Conservation (phyloP, 1,140 invertebrate genomes). For the Leptopilina boulardi region DNA sequence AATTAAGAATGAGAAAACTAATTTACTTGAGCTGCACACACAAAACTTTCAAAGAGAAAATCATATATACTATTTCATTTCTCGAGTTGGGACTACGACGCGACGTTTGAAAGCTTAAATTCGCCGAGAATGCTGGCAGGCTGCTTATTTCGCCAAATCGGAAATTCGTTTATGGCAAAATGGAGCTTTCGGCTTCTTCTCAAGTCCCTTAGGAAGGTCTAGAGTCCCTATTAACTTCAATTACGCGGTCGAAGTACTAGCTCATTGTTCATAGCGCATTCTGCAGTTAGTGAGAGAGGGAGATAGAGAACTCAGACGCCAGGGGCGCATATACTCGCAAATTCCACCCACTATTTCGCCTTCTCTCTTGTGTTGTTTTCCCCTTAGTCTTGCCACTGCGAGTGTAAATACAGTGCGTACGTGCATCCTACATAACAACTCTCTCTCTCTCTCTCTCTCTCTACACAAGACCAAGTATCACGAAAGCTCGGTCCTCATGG, state of each 20-base stretch:
- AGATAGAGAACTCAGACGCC: slow-evolving; percentile 43
- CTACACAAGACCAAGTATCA: slow-evolving; percentile 27
- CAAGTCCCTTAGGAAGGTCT: slow-evolving; percentile 50
- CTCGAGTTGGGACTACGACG: no score
- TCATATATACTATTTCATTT: slow-evolving; percentile 29
- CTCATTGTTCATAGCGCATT: slow-evolving; percentile 55
- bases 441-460: no score
- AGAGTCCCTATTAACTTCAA: slow-evolving; percentile 57
- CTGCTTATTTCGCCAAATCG: slow-evolving; percentile 3
- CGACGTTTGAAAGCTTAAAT: neutral
- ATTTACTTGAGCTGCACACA: slow-evolving; percentile 11
- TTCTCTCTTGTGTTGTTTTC: neutral
- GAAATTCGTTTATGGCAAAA: slow-evolving; percentile 26
- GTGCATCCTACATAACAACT: slow-evolving; percentile 39
- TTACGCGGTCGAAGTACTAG: slow-evolving; percentile 55
- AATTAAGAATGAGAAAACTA: neutral
- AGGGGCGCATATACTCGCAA: slow-evolving; percentile 40
- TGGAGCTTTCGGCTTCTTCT: slow-evolving; percentile 18
- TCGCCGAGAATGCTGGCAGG: neutral
- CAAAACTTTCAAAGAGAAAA: neutral
- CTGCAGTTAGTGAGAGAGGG: no score
- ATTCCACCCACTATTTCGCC: slow-evolving; percentile 12
- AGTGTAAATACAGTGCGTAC: slow-evolving; percentile 40
- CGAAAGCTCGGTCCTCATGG: slow-evolving; percentile 41
- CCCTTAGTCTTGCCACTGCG: neutral